Percentiles rank a stretch among this genome's conserved stretches.
Evolutionary conservation across 2,797 vertebrate species (phyloP).

Genomic region (Falco berigora): DNA sequence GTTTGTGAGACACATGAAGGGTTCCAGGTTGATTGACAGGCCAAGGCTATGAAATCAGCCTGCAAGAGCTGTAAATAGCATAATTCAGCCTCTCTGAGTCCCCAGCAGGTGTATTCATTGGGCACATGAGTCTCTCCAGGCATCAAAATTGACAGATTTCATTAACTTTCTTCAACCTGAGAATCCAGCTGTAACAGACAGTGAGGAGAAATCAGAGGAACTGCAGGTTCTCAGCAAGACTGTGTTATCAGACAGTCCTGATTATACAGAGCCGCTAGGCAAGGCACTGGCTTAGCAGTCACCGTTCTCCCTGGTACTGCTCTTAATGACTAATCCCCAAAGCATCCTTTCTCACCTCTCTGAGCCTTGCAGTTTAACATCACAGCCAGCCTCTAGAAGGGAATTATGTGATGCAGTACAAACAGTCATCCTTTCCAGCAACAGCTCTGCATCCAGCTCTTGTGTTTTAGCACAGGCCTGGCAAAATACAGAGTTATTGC

Average conservation of each 20-base stretch:
- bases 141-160: constrained; percentile 41
- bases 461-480: neutral
- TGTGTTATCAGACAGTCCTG: neutral
- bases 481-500: neutral
- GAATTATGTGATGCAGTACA: neutral
- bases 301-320: neutral
- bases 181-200: constrained; percentile 25
- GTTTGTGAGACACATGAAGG: neutral
- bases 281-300: constrained; percentile 20
- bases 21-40: neutral
- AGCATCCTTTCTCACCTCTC: constrained; percentile 26
- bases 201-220: neutral
- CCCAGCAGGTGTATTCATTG: neutral
- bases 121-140: neutral
- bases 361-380: constrained; percentile 20
- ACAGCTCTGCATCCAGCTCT: neutral
- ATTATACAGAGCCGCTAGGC: neutral
- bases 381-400: neutral
- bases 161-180: constrained; percentile 39
- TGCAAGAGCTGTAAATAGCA: neutral
- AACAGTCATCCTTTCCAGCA: neutral
- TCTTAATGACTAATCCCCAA: constrained; percentile 36
- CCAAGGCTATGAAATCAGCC: neutral
- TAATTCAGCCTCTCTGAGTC: neutral
- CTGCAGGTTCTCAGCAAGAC: neutral